These are phyloP conservation scores for Bostrychus sinensis DNA, from an alignment of 2,113 vertebrate species.

Conservation along the genomic window DNA sequence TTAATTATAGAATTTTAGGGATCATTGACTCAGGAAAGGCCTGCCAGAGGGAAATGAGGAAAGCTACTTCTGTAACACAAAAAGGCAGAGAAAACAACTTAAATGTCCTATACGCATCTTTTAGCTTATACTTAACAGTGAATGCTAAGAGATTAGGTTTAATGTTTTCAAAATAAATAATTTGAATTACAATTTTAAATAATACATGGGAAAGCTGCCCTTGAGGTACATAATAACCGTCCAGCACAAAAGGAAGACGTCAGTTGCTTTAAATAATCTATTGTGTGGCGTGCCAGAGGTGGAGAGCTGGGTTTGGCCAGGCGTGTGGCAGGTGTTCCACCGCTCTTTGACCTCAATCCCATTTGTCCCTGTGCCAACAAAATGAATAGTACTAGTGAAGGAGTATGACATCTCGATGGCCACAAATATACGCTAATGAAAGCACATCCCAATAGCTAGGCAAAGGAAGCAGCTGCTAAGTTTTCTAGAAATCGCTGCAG, in stretches of 20 bases:
- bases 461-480: slow-evolving; percentile 26
- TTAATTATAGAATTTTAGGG: slow-evolving; percentile 28
- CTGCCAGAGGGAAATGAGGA: not conserved
- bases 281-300: slow-evolving; percentile 30
- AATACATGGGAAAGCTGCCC: not conserved
- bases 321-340: slow-evolving; percentile 50
- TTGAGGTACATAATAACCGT: slow-evolving; percentile 2
- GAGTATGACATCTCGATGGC: slow-evolving; percentile 41
- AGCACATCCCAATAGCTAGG: slow-evolving; percentile 5
- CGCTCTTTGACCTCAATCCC: slow-evolving; percentile 60
- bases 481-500: slow-evolving; percentile 11
- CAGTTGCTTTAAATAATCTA: slow-evolving; percentile 24
- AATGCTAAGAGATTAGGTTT: not conserved
- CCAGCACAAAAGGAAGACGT: slow-evolving; percentile 10
- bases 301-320: slow-evolving; percentile 21
- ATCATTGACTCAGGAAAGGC: slow-evolving; percentile 10
- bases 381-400: slow-evolving; percentile 51
- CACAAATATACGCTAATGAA: slow-evolving; percentile 11
- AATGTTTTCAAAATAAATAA: not conserved
- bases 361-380: slow-evolving; percentile 50
- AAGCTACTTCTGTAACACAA: not conserved
- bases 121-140: not conserved
- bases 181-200: not conserved
- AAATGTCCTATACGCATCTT: not conserved
- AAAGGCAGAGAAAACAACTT: not conserved